phyloP scores from a whole-genome alignment of 2,888 invertebrate species.

The Hypselothyrea guttata region DNA sequence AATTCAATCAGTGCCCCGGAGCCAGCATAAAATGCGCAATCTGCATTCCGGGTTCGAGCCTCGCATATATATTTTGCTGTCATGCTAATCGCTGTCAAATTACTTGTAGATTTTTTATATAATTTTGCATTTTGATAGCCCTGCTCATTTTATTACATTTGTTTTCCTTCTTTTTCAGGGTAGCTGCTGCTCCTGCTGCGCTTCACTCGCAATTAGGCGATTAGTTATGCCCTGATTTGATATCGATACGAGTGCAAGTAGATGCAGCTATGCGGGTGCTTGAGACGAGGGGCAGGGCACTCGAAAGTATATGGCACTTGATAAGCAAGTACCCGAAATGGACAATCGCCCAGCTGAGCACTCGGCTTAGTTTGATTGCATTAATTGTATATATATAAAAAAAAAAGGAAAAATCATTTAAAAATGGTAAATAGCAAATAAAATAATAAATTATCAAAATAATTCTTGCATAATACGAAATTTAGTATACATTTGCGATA shows the following conservation, averaged over 20 bases:
- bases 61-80: conserved; percentile 9
- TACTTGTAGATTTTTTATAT: conserved; percentile 34
- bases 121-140: conserved; percentile 71
- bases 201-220: conserved; percentile 64
- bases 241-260: conserved; percentile 56
- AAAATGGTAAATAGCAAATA: too few relatives aligned
- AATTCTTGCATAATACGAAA: too few relatives aligned
- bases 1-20: conserved; percentile 58
- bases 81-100: conserved; percentile 73
- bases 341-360: neutral
- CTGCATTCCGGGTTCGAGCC: conserved; percentile 29
- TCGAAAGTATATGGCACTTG: conserved; percentile 7
- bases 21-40: conserved; percentile 74
- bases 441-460: too few relatives aligned
- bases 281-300: neutral
- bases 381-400: neutral
- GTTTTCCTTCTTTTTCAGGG: neutral
- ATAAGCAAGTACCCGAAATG: conserved; percentile 11
- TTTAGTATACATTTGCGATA: too few relatives aligned
- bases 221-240: conserved; percentile 74
- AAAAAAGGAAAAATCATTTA: too few relatives aligned
- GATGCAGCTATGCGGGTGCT: conserved; percentile 42
- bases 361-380: neutral
- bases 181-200: conserved; percentile 8
- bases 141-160: conserved; percentile 17